These are phyloP conservation scores for Rhyacichthys aspro DNA, from an alignment of 2,797 vertebrate genomes.

Conservation along the genomic window DNA sequence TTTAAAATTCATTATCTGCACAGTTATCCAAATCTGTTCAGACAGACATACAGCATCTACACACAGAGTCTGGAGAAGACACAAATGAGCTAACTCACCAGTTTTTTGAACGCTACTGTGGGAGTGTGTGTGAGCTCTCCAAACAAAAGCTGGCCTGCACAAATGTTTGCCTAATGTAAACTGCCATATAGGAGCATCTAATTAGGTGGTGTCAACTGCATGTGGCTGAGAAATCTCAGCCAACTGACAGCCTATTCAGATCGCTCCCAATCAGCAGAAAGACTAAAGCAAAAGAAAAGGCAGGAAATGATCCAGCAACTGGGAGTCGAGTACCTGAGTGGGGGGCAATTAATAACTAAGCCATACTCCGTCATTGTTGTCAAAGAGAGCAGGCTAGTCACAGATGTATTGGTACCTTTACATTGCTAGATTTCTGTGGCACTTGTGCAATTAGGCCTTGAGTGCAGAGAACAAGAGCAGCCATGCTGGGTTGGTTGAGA, in stretches of 20 bases:
- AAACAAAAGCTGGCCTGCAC: slow-evolving; percentile 80
- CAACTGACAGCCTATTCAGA: slow-evolving; percentile 79
- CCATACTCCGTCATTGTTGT: slow-evolving; percentile 75
- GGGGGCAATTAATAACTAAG: slow-evolving; percentile 79
- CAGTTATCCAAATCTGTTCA: slow-evolving; percentile 75
- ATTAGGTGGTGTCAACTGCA: slow-evolving; percentile 79
- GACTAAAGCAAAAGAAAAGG: slow-evolving; percentile 57
- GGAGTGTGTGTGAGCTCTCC: slow-evolving; percentile 57
- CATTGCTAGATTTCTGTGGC: slow-evolving; percentile 60
- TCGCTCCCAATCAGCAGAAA: slow-evolving; percentile 71
- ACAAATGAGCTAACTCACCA: slow-evolving; percentile 75
- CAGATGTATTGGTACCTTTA: slow-evolving; percentile 68
- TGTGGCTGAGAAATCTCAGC: slow-evolving; percentile 80
- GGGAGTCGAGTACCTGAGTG: slow-evolving; percentile 58
- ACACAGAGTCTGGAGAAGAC: slow-evolving; percentile 72
- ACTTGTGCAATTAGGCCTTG: slow-evolving; percentile 73
- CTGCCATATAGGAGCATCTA: slow-evolving; percentile 79
- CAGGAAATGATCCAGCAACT: slow-evolving; percentile 57
- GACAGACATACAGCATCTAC: slow-evolving; percentile 64
- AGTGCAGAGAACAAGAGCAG: slow-evolving; percentile 55
- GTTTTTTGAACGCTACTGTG: slow-evolving; percentile 54
- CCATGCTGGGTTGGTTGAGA: slow-evolving; percentile 40
- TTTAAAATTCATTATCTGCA: slow-evolving; percentile 82
- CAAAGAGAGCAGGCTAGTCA: slow-evolving; percentile 68
- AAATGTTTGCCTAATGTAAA: slow-evolving; percentile 83